Conservation (phyloP, 2,888 invertebrate genomes). For the Orchestes rusci region DNA sequence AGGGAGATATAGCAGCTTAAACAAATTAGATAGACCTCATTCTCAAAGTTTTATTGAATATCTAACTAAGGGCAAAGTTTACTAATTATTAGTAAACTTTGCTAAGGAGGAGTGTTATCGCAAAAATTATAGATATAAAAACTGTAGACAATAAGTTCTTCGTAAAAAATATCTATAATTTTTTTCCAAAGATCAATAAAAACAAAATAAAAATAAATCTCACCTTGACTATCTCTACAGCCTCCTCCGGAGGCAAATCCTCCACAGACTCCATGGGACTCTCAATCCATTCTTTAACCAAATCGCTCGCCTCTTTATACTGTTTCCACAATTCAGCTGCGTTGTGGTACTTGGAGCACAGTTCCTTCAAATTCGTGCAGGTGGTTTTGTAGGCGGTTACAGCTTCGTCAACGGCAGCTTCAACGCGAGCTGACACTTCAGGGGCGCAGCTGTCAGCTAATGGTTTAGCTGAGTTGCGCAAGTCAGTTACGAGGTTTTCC, state of each 20-base stretch:
- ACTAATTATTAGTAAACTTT: too few species aligned
- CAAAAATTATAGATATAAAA: too few species aligned
- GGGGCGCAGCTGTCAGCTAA: constrained; percentile 63
- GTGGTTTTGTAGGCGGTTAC: constrained; percentile 75
- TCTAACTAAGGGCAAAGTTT: too few species aligned
- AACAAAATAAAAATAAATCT: constrained; percentile 16
- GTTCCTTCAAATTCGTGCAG: constrained; percentile 65
- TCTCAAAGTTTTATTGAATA: too few species aligned
- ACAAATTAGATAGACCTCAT: too few species aligned
- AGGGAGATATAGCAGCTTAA: too few species aligned
- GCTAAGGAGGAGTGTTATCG: too few species aligned
- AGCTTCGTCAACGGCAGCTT: constrained; percentile 70
- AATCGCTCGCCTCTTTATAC: constrained; percentile 71
- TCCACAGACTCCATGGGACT: constrained; percentile 66
- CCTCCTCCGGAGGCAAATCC: constrained; percentile 64
- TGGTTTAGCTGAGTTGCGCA: constrained; percentile 64
- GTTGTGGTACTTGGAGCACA: constrained; percentile 71
- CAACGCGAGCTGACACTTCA: constrained; percentile 63
- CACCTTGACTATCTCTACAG: constrained; percentile 66
- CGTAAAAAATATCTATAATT: neutral
- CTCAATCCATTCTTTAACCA: constrained; percentile 69
- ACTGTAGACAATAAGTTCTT: too few species aligned
- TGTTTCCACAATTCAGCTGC: constrained; percentile 76
- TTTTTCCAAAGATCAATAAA: neutral
- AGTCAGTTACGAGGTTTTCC: constrained; percentile 64